phyloP scores from a whole-genome alignment of 30 jellyfish, hydroid and myxozoan species.

The Cassiopea xamachana region DNA sequence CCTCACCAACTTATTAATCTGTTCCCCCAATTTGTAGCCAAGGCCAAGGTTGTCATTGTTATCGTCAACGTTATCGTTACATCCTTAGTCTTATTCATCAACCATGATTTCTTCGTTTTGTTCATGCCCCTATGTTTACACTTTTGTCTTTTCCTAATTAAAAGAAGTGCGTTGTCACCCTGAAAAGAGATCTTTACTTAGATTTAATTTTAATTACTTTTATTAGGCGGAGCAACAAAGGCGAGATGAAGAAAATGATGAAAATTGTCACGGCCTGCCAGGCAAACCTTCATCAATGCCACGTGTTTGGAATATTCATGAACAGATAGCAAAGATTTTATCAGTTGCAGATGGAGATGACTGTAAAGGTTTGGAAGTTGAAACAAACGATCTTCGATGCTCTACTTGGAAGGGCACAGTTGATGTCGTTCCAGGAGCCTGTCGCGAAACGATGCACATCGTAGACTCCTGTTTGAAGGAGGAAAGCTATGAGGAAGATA shows the following conservation, averaged over 20 bases:
- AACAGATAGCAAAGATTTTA: not conserved
- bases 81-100: no score
- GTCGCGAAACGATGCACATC: not conserved
- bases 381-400: not conserved
- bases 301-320: conserved; percentile 20
- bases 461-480: not conserved
- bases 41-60: no score
- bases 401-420: not conserved
- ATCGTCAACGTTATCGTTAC: no score
- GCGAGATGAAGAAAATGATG: not conserved
- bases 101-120: no score
- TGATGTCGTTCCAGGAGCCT: not conserved
- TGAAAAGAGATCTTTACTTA: no score
- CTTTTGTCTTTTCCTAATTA: no score
- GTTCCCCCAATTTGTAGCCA: no score
- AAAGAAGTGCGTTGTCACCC: no score
- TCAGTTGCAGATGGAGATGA: not conserved
- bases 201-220: not conserved
- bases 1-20: no score
- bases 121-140: no score
- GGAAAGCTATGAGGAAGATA: not conserved
- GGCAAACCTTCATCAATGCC: not conserved
- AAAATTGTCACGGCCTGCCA: not conserved
- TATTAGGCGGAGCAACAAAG: not conserved
- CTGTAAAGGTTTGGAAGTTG: not conserved